Percentiles rank a stretch among this genome's conserved stretches.
Evolutionary conservation across 2,888 invertebrate genomes (phyloP).

Genomic region (Trichogramma evanescens): DNA sequence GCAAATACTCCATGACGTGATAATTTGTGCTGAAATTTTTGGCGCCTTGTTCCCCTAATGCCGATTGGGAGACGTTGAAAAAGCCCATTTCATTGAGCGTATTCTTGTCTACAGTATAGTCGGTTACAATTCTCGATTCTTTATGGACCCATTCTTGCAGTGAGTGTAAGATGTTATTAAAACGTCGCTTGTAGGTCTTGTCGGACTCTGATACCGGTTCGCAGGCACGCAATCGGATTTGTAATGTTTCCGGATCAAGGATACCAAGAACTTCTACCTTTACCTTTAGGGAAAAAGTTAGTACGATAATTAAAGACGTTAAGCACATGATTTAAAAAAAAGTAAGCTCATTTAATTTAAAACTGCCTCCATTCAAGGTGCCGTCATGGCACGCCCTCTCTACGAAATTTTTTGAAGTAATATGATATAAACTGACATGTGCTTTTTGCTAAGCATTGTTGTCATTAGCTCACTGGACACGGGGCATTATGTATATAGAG

Average conservation of each 20-base stretch:
- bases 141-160: conserved; percentile 72
- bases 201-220: conserved; percentile 75
- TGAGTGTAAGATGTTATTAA: conserved; percentile 76
- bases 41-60: conserved; percentile 49
- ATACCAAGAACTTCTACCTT: conserved; percentile 84
- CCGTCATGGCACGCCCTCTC: neutral
- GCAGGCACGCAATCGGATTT: conserved; percentile 71
- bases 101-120: conserved; percentile 75
- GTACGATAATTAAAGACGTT: neutral
- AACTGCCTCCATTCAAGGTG: too few relatives aligned
- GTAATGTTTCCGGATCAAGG: conserved; percentile 60
- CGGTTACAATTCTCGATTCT: conserved; percentile 70
- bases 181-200: conserved; percentile 71
- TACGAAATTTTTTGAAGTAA: neutral
- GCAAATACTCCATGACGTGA: conserved; percentile 79
- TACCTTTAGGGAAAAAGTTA: conserved; percentile 49
- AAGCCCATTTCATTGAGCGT: conserved; percentile 75
- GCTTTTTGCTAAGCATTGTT: too few relatives aligned
- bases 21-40: conserved; percentile 58
- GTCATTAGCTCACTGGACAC: too few relatives aligned
- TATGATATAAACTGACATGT: neutral
- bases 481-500: too few relatives aligned
- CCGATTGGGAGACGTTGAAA: conserved; percentile 62
- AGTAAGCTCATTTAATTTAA: too few relatives aligned
- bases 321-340: too few relatives aligned